Evolutionary conservation across 2,888 invertebrate genomes (phyloP), one percentile per base, ranked within the genome.

Genomic region (Agriopis marginaria): DNA sequence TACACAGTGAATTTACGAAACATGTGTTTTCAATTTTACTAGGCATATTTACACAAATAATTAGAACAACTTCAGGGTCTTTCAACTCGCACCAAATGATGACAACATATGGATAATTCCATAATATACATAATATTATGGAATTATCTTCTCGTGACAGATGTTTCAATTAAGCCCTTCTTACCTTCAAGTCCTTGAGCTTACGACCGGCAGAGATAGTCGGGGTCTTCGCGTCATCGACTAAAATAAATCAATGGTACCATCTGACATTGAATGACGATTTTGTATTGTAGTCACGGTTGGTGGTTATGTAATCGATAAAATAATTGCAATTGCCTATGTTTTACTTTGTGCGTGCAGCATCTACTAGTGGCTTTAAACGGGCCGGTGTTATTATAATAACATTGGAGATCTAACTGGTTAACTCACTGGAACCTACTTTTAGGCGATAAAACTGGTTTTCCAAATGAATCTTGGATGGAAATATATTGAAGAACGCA

Each of bases 181-280:
- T 67, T 53, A 70, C 45, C 49, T 64, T 23, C 32, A 58, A 59
- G 66, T 71, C 82, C 83, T 83, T 84, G 83, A 82, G 81, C 76
- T 70, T 32, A 32, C 32, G 74, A 68, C 64, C 44, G 54, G 14
- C 63, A 12, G 42, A 63, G 70, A 58, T 50, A 69, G 42, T 44
- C 47, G 62, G 50, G 65, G 54, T 44, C 39, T 49, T 64, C 74
- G 73, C 82, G 86, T 89, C 88, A 89, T 85, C 86, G 84, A 85
- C 86, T 76, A 77, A 87, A 89, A 89, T 89, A 89, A 86, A 82
- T 81, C 77, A 81, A 81, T 76, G 77, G 79, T 60, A 63, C 45
- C 54, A 23, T 9, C 39, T 63, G 66, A 59, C 66, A 63, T 70
- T 66, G 63, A 59, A 12, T 61, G 12, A 2, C 23, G 39, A 42